A percentile compares a stretch with the other conserved stretches of the same genome.
Evolutionary conservation across 2,797 vertebrate species (phyloP).

Genomic region (Danio kyathit): DNA sequence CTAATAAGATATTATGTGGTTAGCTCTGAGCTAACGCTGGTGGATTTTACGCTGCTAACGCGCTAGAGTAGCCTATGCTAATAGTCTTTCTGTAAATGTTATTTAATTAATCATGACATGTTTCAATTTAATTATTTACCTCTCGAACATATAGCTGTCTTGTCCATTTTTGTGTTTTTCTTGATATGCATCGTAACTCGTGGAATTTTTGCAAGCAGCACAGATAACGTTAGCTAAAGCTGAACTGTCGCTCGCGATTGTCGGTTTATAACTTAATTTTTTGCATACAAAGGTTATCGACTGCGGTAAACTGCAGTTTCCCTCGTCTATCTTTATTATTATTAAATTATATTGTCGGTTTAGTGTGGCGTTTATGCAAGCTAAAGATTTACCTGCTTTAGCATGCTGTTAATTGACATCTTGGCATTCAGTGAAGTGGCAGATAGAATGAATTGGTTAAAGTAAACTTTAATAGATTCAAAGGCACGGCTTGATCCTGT

Average conservation of each 20-base stretch:
- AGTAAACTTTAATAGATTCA: background rate
- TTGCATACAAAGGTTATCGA: too few species aligned
- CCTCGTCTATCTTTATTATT: background rate
- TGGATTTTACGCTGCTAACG: conserved; percentile 17
- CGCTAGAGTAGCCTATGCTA: conserved; percentile 5
- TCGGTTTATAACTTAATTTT: background rate
- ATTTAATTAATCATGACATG: background rate
- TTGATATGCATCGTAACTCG: background rate
- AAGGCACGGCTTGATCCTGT: too few species aligned
- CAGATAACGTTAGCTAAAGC: background rate
- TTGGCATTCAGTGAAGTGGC: background rate
- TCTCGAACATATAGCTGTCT: too few species aligned
- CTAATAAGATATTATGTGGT: conserved; percentile 42
- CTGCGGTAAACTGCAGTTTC: background rate
- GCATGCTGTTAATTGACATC: background rate
- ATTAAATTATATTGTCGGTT: too few species aligned
- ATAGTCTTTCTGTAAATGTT: background rate
- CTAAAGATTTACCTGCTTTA: background rate
- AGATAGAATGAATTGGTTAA: background rate
- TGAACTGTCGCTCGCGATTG: background rate
- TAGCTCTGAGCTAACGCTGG: conserved; percentile 29
- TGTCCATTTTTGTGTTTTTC: fast-evolving
- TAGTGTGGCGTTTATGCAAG: background rate
- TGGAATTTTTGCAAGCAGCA: background rate
- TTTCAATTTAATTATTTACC: fast-evolving